A percentile compares a stretch with the other conserved stretches of the same genome.
These are phyloP conservation scores for Pteronura brasiliensis DNA, from an alignment of 2,113 vertebrate species.

Conservation along the genomic window DNA sequence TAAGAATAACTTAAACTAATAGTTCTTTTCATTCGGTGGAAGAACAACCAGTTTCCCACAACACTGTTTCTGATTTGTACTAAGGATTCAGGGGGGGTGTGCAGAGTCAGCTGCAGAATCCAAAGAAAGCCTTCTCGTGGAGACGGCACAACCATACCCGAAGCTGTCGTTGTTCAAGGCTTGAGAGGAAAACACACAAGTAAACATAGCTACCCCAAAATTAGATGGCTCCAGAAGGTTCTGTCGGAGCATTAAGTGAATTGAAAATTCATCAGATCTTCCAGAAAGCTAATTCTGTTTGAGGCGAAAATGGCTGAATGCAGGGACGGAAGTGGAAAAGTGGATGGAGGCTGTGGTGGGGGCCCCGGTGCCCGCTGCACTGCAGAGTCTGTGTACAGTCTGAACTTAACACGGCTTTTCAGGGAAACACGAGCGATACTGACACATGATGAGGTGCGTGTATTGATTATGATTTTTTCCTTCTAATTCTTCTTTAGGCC, in stretches of 20 bases:
- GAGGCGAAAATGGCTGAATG: rapidly evolving
- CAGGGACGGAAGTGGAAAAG: not conserved
- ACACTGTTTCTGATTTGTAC: not conserved
- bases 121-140: not conserved
- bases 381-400: not conserved
- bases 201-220: not conserved
- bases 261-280: not conserved
- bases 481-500: constrained; percentile 70
- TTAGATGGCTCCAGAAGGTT: not conserved
- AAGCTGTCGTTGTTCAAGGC: not conserved
- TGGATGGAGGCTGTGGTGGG: rapidly evolving
- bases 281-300: not conserved
- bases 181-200: not conserved
- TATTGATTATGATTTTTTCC: not conserved
- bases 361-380: too few relatives aligned
- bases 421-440: too few relatives aligned
- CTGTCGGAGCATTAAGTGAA: not conserved
- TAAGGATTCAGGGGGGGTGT: not conserved
- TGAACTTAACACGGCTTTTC: not conserved
- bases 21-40: not conserved
- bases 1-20: not conserved
- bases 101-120: not conserved
- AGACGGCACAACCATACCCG: not conserved
- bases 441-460: rapidly evolving
- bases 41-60: not conserved